Evolutionary conservation across 1,140 invertebrate species (phyloP).

Genomic region (Philaenus spumarius): DNA sequence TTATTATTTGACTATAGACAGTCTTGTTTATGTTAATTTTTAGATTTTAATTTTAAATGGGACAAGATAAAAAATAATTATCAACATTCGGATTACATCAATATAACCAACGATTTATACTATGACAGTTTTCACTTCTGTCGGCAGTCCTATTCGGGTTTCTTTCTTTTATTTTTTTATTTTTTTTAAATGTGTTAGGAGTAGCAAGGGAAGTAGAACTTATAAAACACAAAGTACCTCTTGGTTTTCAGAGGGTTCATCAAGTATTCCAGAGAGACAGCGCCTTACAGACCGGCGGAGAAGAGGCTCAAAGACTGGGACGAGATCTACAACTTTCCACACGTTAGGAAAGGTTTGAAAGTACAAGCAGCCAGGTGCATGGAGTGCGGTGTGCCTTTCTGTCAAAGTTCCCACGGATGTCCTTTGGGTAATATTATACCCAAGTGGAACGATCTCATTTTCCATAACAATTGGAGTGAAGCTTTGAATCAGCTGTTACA

Average conservation of each 20-base stretch:
- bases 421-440: slow-evolving; percentile 98
- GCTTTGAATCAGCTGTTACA: slow-evolving; percentile 93
- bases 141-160: background rate
- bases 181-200: slow-evolving; percentile 7
- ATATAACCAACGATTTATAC: too few relatives aligned
- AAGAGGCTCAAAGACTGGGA: slow-evolving; percentile 91
- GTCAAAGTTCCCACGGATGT: slow-evolving; percentile 94
- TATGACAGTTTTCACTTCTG: too few relatives aligned
- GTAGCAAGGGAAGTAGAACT: too few relatives aligned
- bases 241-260: slow-evolving; percentile 67
- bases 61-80: too few relatives aligned
- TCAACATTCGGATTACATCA: too few relatives aligned
- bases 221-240: too few relatives aligned
- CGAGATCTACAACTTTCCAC: slow-evolving; percentile 87
- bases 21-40: too few relatives aligned
- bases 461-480: slow-evolving; percentile 91
- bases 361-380: slow-evolving; percentile 96
- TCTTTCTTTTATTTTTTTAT: background rate
- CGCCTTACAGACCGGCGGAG: slow-evolving; percentile 74
- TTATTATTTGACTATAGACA: too few relatives aligned
- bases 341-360: slow-evolving; percentile 79
- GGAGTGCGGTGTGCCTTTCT: slow-evolving; percentile 99
- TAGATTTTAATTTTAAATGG: too few relatives aligned
- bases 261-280: slow-evolving; percentile 86
- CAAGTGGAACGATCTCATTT: slow-evolving; percentile 97